Evolutionary conservation across 2,888 invertebrate genomes (phyloP), one percentile per base, ranked within the genome.

Genomic region (Catocala fraxini): DNA sequence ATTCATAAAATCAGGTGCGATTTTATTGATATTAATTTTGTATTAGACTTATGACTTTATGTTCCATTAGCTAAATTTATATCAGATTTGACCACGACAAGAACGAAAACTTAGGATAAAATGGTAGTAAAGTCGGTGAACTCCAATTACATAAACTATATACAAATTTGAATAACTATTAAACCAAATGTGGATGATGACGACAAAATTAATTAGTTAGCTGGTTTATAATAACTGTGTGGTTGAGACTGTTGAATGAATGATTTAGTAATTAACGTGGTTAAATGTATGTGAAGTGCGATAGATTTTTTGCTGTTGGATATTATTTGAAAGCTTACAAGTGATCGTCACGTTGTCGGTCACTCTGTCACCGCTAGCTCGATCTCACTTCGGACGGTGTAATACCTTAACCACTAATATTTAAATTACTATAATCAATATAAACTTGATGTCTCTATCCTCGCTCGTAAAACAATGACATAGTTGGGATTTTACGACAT

Each of bases 401-500:
- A 63, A 66, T 73, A 68, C 60, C 48, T 13, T 35, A 65, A 60
- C 49, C n/a, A 61, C 58, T 51, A 43, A 52, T 63, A 63, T 69
- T 65, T 52, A 57, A 60, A 67, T 62, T 47, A 49, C 62, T 55
- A 65, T 60, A 56, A 62, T 61, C 51, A 41, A 56, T 55, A 65
- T 39, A 43, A 33, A 56, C 54, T 67, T 68, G 35, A 74, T 70
- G 68, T 68, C 68, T 77, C 59, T 52, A 70, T 71, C 61, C 59
- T 52, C 56, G 62, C 59, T 65, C 75, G 59, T 71, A 77, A 76
- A 76, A 75, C 69, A 70, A 71, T 68, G 54, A 57, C 61, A 66
- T 62, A 66, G 56, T 74, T 59, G 46, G 49, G 13, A 41, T 65
- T 76, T 74, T 68, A 76, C 64, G 72, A 59, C 46, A 57, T 62